Percentiles rank a stretch among this genome's conserved stretches.
phyloP scores from a whole-genome alignment of 2,797 vertebrate genomes.

The Lateolabrax maculatus region DNA sequence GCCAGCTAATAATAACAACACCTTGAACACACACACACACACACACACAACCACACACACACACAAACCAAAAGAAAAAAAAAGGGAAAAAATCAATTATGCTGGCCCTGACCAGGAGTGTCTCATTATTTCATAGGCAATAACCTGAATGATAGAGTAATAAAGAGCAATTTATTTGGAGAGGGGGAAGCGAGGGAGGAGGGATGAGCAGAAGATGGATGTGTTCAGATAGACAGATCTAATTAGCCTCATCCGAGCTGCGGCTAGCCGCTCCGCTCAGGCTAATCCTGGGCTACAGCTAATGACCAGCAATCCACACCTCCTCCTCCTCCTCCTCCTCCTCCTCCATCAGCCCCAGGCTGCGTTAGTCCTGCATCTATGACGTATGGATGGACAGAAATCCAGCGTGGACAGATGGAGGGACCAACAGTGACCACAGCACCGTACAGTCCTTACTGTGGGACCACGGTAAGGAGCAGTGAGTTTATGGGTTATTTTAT shows the following conservation, averaged over 20 bases:
- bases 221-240: slow-evolving; percentile 83
- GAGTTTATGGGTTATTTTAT: not conserved
- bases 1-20: slow-evolving; percentile 56
- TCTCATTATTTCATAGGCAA: slow-evolving; percentile 86
- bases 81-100: slow-evolving; percentile 81
- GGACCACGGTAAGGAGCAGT: not conserved
- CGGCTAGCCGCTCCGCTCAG: slow-evolving; percentile 52
- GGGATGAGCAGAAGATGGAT: slow-evolving; percentile 77
- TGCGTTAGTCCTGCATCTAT: not conserved
- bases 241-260: slow-evolving; percentile 79
- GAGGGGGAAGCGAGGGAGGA: slow-evolving; percentile 60
- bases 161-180: slow-evolving; percentile 88
- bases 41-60: slow-evolving; percentile 21
- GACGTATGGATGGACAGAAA: slow-evolving; percentile 2
- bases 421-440: not conserved
- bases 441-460: too few species aligned
- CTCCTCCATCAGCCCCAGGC: slow-evolving; percentile 15
- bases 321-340: slow-evolving; percentile 1
- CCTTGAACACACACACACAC: slow-evolving; percentile 9
- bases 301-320: slow-evolving; percentile 66
- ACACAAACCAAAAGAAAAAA: slow-evolving; percentile 26
- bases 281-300: slow-evolving; percentile 61
- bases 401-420: not conserved
- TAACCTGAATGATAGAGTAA: slow-evolving; percentile 87
- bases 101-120: slow-evolving; percentile 79